A percentile compares a stretch with the other conserved stretches of the same genome.
Evolutionary conservation across 1,140 invertebrate species (phyloP).

Genomic region (Kradibia gibbosae): DNA sequence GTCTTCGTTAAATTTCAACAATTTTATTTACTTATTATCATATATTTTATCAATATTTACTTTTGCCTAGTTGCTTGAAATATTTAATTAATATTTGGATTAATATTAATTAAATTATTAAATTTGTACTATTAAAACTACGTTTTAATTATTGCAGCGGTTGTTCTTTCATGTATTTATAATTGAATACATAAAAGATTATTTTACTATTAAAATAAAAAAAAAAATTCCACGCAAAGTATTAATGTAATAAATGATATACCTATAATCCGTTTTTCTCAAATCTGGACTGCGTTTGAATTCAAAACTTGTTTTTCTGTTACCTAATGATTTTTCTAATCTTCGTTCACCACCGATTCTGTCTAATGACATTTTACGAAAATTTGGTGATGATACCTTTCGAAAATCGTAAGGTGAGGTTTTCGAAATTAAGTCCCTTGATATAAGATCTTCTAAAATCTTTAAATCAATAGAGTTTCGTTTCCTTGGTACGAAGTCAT

Average conservation of each 20-base stretch:
- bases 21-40: too few species aligned
- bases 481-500: conserved; percentile 67
- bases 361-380: conserved; percentile 71
- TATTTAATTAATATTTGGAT: too few species aligned
- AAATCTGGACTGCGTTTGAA: conserved; percentile 69
- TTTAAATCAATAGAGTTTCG: conserved; percentile 68
- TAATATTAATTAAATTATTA: too few species aligned
- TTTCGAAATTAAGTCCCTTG: conserved; percentile 59
- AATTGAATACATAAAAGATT: too few species aligned
- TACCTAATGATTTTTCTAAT: conserved; percentile 61
- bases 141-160: too few species aligned
- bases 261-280: conserved; percentile 67
- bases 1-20: too few species aligned
- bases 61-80: too few species aligned
- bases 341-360: conserved; percentile 65
- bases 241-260: background rate
- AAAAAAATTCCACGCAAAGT: too few species aligned
- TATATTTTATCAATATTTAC: too few species aligned
- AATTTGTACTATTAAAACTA: too few species aligned
- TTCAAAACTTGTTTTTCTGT: conserved; percentile 69
- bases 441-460: conserved; percentile 64
- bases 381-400: conserved; percentile 64
- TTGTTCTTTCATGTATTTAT: too few species aligned
- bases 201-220: too few species aligned
- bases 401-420: conserved; percentile 66